phyloP scores from a whole-genome alignment of 1,140 invertebrate genomes.

The Heliconius melpomene region DNA sequence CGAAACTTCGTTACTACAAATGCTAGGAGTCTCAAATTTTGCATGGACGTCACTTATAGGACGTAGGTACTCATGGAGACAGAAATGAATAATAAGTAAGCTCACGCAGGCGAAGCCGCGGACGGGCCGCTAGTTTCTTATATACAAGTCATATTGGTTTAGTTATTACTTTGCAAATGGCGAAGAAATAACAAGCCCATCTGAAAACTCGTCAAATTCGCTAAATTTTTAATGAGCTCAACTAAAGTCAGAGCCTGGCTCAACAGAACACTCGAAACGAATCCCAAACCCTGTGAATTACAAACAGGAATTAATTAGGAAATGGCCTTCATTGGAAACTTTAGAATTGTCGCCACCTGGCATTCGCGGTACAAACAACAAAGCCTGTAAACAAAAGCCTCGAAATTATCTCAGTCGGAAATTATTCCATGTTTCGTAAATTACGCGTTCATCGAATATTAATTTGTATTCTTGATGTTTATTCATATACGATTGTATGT shows the following conservation, averaged over 20 bases:
- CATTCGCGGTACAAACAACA: slow-evolving; percentile 48
- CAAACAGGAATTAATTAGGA: slow-evolving; percentile 58
- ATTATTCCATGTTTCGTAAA: slow-evolving; percentile 48
- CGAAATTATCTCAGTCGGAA: slow-evolving; percentile 46
- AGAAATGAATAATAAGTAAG: no score
- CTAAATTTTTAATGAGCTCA: slow-evolving; percentile 36
- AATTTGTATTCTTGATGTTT: slow-evolving; percentile 39
- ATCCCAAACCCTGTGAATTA: slow-evolving; percentile 40
- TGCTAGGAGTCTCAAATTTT: no score
- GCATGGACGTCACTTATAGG: no score
- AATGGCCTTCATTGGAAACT: slow-evolving; percentile 52
- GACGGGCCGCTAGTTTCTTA: no score
- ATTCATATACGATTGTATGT: slow-evolving; percentile 25
- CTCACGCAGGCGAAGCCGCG: no score
- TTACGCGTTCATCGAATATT: slow-evolving; percentile 46
- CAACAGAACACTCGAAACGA: slow-evolving; percentile 34
- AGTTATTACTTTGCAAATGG: neutral
- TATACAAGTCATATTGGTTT: neutral
- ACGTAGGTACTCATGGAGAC: no score
- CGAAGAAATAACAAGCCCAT: slow-evolving; percentile 19
- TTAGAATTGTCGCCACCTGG: slow-evolving; percentile 58
- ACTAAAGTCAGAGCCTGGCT: slow-evolving; percentile 20
- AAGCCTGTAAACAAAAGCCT: slow-evolving; percentile 45
- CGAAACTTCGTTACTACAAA: no score
- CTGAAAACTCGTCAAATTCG: slow-evolving; percentile 28